Evolutionary conservation across 2,113 vertebrate species (phyloP).

Genomic region (Tenebrosternarchus preto): DNA sequence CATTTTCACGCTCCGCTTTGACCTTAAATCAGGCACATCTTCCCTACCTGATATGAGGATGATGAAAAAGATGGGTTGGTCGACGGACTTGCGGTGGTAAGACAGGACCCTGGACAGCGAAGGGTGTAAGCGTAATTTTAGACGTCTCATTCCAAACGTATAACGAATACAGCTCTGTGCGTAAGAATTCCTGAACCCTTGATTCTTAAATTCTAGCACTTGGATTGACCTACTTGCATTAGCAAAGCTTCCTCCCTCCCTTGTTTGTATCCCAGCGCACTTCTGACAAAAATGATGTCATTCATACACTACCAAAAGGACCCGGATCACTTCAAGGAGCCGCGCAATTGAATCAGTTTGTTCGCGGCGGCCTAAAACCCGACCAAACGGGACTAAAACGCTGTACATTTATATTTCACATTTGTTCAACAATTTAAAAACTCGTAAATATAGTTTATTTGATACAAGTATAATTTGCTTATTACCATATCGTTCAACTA

Average conservation of each 20-base stretch:
- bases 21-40: constrained; percentile 38
- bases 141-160: constrained; percentile 70
- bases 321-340: constrained; percentile 75
- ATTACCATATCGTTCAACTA: too few species aligned
- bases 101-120: constrained; percentile 77
- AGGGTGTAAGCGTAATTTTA: constrained; percentile 77
- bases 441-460: too few species aligned
- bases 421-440: too few species aligned
- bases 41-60: constrained; percentile 70
- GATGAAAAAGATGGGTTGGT: constrained; percentile 70
- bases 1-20: constrained; percentile 24
- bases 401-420: not conserved
- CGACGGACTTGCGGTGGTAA: constrained; percentile 69
- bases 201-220: constrained; percentile 39
- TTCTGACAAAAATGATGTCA: constrained; percentile 79
- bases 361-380: too few species aligned
- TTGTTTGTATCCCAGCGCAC: constrained; percentile 68
- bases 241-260: constrained; percentile 52
- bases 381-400: not conserved
- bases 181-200: constrained; percentile 34
- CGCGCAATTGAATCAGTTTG: constrained; percentile 20
- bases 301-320: constrained; percentile 63
- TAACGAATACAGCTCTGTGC: constrained; percentile 45
- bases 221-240: constrained; percentile 50
- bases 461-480: too few species aligned